Conservation (phyloP, 2,888 invertebrate species). For the Cryptus armator region DNA sequence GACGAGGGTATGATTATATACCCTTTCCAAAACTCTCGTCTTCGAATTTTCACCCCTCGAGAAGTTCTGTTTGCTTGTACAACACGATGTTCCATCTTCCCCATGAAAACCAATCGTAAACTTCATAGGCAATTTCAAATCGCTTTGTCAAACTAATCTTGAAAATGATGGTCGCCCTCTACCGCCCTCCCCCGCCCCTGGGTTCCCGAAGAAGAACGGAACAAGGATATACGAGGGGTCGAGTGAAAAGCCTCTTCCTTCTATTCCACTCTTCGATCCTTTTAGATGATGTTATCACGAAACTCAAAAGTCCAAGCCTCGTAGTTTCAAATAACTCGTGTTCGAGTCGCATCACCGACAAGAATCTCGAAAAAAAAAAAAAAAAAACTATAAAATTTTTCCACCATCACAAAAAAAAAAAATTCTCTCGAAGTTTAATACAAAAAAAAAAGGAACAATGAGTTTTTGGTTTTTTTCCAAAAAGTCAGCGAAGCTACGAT, state of each 20-base stretch:
- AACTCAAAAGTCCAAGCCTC: neutral
- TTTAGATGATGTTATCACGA: neutral
- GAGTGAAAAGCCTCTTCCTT: neutral
- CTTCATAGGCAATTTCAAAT: slow-evolving; percentile 1
- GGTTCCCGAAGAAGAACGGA: neutral
- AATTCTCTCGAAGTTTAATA: neutral
- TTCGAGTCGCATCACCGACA: neutral
- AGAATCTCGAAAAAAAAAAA: neutral
- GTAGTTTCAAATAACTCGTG: too few relatives aligned
- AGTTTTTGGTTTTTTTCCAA: neutral
- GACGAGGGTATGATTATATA: neutral
- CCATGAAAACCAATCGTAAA: slow-evolving; percentile 2
- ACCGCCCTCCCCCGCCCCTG: neutral
- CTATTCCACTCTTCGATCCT: neutral
- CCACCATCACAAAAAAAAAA: neutral
- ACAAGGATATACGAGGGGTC: neutral
- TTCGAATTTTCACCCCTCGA: neutral
- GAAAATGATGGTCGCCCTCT: neutral
- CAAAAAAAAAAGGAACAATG: neutral
- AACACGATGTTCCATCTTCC: neutral
- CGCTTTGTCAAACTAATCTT: slow-evolving; percentile 15
- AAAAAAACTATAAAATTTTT: neutral
- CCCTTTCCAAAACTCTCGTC: slow-evolving; percentile 1
- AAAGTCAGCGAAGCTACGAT: neutral
- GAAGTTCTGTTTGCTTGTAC: neutral